Percentiles rank a stretch among this genome's conserved stretches.
Conservation (phyloP, 1,140 invertebrate species). For the Cydia pomonella region DNA sequence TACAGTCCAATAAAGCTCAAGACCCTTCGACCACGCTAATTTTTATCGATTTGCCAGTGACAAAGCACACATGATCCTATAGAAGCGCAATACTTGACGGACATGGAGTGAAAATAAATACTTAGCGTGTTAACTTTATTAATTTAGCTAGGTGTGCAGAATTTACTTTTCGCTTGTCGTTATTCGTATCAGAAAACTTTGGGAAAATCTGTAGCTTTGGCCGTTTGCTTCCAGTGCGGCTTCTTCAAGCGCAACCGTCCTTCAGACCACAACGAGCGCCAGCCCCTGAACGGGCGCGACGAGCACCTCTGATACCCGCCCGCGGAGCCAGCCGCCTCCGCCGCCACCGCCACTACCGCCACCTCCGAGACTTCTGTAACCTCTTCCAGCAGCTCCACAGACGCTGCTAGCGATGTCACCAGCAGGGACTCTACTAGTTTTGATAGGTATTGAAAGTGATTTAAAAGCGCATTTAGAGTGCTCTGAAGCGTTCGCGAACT, state of each 20-base stretch:
- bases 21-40: too few relatives aligned
- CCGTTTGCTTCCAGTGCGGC: slow-evolving; percentile 86
- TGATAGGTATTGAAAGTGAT: slow-evolving; percentile 55
- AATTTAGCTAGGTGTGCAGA: too few relatives aligned
- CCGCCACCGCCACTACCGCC: slow-evolving; percentile 83
- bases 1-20: too few relatives aligned
- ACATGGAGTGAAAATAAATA: too few relatives aligned
- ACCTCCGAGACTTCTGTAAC: slow-evolving; percentile 43
- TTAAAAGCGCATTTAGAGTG: not conserved
- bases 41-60: too few relatives aligned
- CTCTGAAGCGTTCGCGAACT: too few relatives aligned
- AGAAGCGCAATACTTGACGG: too few relatives aligned
- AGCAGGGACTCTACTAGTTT: slow-evolving; percentile 65
- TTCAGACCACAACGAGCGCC: slow-evolving; percentile 88
- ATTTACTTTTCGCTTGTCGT: too few relatives aligned
- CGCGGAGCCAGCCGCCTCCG: slow-evolving; percentile 75
- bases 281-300: slow-evolving; percentile 89
- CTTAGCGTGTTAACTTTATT: too few relatives aligned
- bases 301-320: slow-evolving; percentile 83
- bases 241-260: slow-evolving; percentile 96
- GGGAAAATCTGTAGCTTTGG: not conserved
- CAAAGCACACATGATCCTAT: too few relatives aligned
- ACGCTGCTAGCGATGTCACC: slow-evolving; percentile 73
- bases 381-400: slow-evolving; percentile 59
- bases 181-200: not conserved